Evolutionary conservation across 2,888 invertebrate species (phyloP).

Genomic region (Polyommatus iphigenia): DNA sequence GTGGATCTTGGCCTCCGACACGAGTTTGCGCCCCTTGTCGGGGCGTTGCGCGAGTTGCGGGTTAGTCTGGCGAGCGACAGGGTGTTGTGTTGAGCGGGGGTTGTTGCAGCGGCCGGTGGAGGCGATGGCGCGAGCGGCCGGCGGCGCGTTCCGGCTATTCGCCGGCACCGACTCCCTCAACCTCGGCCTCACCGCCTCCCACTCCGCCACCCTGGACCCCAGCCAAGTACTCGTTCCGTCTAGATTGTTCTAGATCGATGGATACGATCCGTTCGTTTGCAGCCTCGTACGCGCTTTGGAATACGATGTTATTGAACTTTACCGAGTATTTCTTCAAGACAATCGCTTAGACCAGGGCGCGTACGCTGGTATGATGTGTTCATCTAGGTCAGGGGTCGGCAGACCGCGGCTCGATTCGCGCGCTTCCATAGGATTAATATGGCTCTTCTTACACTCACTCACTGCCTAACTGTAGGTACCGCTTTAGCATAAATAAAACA

Average conservation of each 20-base stretch:
- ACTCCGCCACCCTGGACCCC: slow-evolving; percentile 77
- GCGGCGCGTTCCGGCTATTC: slow-evolving; percentile 88
- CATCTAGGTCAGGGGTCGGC: too few relatives aligned
- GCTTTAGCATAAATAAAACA: too few relatives aligned
- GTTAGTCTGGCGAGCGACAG: too few relatives aligned
- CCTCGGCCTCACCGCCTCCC: slow-evolving; percentile 84
- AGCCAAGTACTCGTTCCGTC: slow-evolving; percentile 70
- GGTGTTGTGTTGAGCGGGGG: slow-evolving; percentile 43
- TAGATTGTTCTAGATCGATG: not conserved
- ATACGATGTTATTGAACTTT: not conserved
- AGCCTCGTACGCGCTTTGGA: slow-evolving; percentile 1
- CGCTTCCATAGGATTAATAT: too few relatives aligned
- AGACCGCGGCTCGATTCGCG: too few relatives aligned
- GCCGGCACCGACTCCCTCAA: slow-evolving; percentile 87
- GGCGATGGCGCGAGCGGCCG: slow-evolving; percentile 89
- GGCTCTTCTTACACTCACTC: too few relatives aligned
- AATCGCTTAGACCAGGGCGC: not conserved
- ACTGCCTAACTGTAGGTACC: too few relatives aligned
- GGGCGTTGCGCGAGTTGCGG: not conserved
- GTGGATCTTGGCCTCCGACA: not conserved
- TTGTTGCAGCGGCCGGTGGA: slow-evolving; percentile 86
- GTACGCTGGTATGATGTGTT: not conserved
- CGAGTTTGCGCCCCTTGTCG: not conserved
- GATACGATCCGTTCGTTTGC: not conserved
- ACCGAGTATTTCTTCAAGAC: not conserved